phyloP scores from a whole-genome alignment of 92 coral and sea anemone species.

The Paramuricea clavata region DNA sequence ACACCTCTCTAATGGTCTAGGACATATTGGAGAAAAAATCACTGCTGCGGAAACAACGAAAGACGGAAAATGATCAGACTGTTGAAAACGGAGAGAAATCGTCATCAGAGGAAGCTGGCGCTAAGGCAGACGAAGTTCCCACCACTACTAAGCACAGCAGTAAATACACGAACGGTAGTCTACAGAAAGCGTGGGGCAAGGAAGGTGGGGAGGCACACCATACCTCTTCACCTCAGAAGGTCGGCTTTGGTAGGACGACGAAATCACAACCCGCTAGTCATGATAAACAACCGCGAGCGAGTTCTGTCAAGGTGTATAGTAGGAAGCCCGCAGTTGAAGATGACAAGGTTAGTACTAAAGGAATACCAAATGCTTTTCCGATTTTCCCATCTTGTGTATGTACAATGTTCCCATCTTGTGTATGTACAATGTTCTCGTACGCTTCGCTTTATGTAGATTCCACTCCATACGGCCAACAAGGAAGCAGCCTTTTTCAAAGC shows the following conservation, averaged over 20 bases:
- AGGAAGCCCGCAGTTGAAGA: conserved; percentile 20
- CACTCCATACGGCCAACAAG: no score
- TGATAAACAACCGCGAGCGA: conserved; percentile 28
- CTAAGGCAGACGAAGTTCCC: conserved; percentile 29
- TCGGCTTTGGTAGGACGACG: conserved; percentile 88
- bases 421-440: no score
- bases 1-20: not conserved
- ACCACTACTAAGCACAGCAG: conserved; percentile 17
- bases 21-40: conserved; percentile 44
- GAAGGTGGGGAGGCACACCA: conserved; percentile 7
- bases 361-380: no score
- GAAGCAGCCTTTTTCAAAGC: no score
- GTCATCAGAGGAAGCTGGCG: conserved; percentile 67
- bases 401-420: no score
- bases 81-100: conserved; percentile 46
- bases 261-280: conserved; percentile 46
- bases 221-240: conserved; percentile 60
- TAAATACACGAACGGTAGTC: conserved; percentile 25
- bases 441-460: no score
- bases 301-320: conserved; percentile 20
- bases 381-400: no score
- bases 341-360: conserved; percentile 68
- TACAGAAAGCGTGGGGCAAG: conserved; percentile 22
- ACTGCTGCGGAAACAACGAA: conserved; percentile 28
- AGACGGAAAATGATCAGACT: not conserved